phyloP scores from a whole-genome alignment of 2,797 vertebrate genomes.

The Enteromius anoplus region DNA sequence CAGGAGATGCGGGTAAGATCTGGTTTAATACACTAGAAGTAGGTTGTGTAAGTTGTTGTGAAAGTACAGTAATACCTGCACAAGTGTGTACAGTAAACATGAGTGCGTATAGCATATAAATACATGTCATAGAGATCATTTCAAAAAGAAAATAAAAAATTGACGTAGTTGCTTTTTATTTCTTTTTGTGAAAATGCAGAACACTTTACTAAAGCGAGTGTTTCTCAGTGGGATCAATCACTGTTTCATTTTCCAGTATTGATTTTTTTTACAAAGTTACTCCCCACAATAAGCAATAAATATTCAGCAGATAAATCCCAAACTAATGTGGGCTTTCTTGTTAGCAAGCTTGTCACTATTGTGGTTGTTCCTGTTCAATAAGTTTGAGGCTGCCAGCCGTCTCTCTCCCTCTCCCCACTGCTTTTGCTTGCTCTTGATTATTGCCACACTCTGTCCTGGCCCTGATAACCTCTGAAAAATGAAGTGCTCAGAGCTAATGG shows the following conservation, averaged over 20 bases:
- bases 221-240: slow-evolving; percentile 19
- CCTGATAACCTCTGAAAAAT: slow-evolving; percentile 63
- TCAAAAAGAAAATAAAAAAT: not conserved
- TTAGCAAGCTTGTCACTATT: slow-evolving; percentile 42
- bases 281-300: slow-evolving; percentile 8
- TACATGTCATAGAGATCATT: not conserved
- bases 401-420: slow-evolving; percentile 29
- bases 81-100: not conserved
- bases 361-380: slow-evolving; percentile 37
- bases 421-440: slow-evolving; percentile 53
- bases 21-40: not conserved
- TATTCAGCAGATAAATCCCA: slow-evolving; percentile 25
- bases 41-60: not conserved
- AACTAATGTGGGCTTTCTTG: slow-evolving; percentile 35
- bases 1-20: slow-evolving; percentile 92
- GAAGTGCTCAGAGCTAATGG: slow-evolving; percentile 53
- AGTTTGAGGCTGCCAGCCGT: slow-evolving; percentile 14
- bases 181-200: not conserved
- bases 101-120: not conserved
- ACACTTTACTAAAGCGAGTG: not conserved
- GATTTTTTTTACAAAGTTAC: not conserved
- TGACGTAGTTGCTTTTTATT: not conserved
- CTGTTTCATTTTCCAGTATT: slow-evolving; percentile 4
- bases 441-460: slow-evolving; percentile 54
- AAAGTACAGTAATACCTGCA: not conserved